Percentiles rank a stretch among this genome's conserved stretches.
These are phyloP conservation scores for Crepidodera aurea DNA, from an alignment of 2,888 invertebrate genomes.

Conservation along the genomic window DNA sequence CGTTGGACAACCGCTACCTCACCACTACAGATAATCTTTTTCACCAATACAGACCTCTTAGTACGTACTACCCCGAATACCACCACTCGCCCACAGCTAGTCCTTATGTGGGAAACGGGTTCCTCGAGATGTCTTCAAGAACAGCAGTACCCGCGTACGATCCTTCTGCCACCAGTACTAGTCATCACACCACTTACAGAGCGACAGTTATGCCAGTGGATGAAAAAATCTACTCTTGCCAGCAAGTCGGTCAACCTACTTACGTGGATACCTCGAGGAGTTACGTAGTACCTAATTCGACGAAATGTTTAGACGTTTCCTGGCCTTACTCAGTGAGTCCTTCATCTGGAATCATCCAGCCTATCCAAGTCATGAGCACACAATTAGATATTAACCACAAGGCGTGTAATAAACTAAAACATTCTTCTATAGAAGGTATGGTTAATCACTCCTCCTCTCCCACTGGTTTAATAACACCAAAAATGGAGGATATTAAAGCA, in stretches of 20 bases:
- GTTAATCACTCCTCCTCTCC: slow-evolving; percentile 70
- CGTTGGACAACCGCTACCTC: slow-evolving; percentile 70
- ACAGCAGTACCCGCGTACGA: slow-evolving; percentile 68
- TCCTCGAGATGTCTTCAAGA: slow-evolving; percentile 78
- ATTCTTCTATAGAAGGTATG: slow-evolving; percentile 64
- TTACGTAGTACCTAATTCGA: slow-evolving; percentile 63
- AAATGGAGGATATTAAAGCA: slow-evolving; percentile 68
- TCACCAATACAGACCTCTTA: slow-evolving; percentile 88
- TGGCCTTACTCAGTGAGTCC: slow-evolving; percentile 64
- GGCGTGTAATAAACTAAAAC: slow-evolving; percentile 54
- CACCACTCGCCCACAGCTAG: slow-evolving; percentile 73
- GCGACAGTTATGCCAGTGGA: slow-evolving; percentile 62
- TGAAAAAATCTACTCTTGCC: slow-evolving; percentile 70
- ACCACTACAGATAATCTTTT: slow-evolving; percentile 84
- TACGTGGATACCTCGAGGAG: slow-evolving; percentile 67
- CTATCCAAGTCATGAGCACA: slow-evolving; percentile 60
- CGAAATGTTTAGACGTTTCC: slow-evolving; percentile 62
- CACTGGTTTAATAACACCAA: slow-evolving; percentile 67
- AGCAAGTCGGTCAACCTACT: slow-evolving; percentile 68
- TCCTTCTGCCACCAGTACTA: slow-evolving; percentile 54
- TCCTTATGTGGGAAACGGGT: slow-evolving; percentile 81
- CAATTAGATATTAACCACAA: slow-evolving; percentile 52
- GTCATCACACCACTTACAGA: slow-evolving; percentile 61
- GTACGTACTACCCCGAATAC: slow-evolving; percentile 82
- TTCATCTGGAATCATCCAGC: slow-evolving; percentile 62